These are phyloP conservation scores for Charanyca ferruginea DNA, from an alignment of 2,888 invertebrate genomes.

Conservation along the genomic window DNA sequence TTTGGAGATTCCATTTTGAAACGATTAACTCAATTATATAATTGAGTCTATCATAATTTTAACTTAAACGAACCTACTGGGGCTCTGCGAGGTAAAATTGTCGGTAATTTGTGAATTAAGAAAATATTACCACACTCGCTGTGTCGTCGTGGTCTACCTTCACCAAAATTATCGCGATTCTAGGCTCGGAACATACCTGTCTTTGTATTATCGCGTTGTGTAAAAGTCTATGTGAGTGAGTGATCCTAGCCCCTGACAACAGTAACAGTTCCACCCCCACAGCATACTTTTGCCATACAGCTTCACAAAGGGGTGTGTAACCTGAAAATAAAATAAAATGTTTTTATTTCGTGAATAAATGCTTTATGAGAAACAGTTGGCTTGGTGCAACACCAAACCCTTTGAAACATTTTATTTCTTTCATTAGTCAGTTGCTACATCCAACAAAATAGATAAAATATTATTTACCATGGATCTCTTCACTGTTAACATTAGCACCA, in stretches of 20 bases:
- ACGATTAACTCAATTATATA: neutral
- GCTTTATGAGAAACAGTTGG: neutral
- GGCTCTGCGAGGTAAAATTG: slow-evolving; percentile 1
- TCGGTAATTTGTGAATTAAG: neutral
- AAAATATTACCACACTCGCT: neutral
- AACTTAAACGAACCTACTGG: neutral
- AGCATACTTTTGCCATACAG: slow-evolving; percentile 92
- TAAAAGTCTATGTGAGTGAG: slow-evolving; percentile 93
- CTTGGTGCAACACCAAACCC: neutral
- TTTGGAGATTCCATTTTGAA: neutral
- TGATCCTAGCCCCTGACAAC: slow-evolving; percentile 92
- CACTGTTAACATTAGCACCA: slow-evolving; percentile 92
- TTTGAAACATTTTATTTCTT: no score
- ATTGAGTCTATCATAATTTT: neutral
- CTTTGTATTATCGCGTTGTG: slow-evolving; percentile 93
- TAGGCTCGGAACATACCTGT: slow-evolving; percentile 76
- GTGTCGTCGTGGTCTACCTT: neutral
- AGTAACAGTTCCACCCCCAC: slow-evolving; percentile 91
- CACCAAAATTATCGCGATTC: neutral
- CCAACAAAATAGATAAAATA: neutral
- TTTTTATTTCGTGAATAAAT: neutral
- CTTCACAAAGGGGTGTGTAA: slow-evolving; percentile 93
- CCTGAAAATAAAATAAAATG: slow-evolving; percentile 78
- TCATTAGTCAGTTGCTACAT: neutral
- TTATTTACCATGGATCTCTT: slow-evolving; percentile 92